phyloP scores from a whole-genome alignment of 2,888 invertebrate genomes.

The Amiota communis region DNA sequence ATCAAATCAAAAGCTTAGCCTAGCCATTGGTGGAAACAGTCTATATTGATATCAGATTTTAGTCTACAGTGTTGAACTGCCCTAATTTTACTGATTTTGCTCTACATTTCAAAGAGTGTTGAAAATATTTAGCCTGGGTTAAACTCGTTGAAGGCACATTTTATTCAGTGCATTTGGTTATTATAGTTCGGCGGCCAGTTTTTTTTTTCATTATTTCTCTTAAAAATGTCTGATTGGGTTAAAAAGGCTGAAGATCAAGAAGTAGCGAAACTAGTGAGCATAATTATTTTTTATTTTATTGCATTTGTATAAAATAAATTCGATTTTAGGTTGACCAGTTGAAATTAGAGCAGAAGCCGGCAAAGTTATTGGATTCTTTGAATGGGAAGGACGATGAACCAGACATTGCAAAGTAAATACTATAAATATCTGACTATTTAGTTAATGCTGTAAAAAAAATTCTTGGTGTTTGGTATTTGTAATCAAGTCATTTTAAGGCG shows the following conservation, averaged over 20 bases:
- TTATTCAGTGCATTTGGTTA: neutral
- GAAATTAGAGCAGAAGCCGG: neutral
- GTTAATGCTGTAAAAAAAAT: neutral
- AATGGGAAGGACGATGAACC: slow-evolving; percentile 4
- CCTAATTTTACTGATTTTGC: too few relatives aligned
- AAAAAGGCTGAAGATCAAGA: slow-evolving; percentile 22
- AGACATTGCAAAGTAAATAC: slow-evolving; percentile 17
- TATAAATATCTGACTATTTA: neutral
- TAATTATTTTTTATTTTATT: neutral
- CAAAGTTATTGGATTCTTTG: neutral
- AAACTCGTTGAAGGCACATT: neutral
- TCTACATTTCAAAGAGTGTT: neutral
- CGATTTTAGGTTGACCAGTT: slow-evolving; percentile 14
- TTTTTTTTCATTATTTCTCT: neutral
- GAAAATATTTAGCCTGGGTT: neutral
- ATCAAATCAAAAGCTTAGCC: too few relatives aligned
- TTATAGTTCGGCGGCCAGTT: neutral
- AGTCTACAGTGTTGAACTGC: too few relatives aligned
- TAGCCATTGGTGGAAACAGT: too few relatives aligned
- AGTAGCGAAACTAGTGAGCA: slow-evolving; percentile 7
- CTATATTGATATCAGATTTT: too few relatives aligned
- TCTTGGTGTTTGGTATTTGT: neutral
- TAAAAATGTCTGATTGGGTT: slow-evolving; percentile 22
- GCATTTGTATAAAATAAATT: neutral
- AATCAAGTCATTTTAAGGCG: neutral